These are phyloP conservation scores for Metridium senile DNA, from an alignment of 92 coral and sea anemone genomes.

Conservation along the genomic window DNA sequence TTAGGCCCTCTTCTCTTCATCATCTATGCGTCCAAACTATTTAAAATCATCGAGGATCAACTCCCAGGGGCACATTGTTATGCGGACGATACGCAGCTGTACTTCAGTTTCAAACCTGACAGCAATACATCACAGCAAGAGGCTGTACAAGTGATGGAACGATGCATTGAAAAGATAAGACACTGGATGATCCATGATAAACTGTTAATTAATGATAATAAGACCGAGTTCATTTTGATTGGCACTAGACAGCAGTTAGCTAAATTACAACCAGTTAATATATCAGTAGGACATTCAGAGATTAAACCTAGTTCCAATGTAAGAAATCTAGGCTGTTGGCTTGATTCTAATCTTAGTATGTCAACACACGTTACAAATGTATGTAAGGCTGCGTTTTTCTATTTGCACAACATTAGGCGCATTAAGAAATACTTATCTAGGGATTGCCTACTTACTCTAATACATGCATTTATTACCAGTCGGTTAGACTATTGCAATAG, in stretches of 20 bases:
- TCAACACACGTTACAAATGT: conserved; percentile 38
- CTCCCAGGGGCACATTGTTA: conserved; percentile 45
- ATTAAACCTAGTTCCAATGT: conserved; percentile 29
- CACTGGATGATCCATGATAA: conserved; percentile 55
- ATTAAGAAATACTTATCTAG: conserved; percentile 49
- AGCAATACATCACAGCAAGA: conserved; percentile 43
- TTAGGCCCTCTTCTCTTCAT: conserved; percentile 4
- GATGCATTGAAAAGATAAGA: conserved; percentile 46
- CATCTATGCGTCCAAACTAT: conserved; percentile 9
- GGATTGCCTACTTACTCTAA: conserved; percentile 38
- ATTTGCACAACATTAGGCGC: conserved; percentile 56
- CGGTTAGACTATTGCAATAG: conserved; percentile 52
- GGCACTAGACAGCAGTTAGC: conserved; percentile 59
- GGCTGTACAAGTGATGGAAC: conserved; percentile 49
- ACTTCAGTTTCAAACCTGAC: conserved; percentile 44
- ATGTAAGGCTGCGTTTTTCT: conserved; percentile 45
- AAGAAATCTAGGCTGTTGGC: conserved; percentile 59
- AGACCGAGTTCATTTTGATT: conserved; percentile 38
- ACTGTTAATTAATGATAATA: conserved; percentile 43
- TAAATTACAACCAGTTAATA: conserved; percentile 40
- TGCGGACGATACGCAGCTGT: conserved; percentile 37
- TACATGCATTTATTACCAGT: conserved; percentile 58
- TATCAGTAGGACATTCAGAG: conserved; percentile 31
- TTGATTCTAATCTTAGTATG: conserved; percentile 48
- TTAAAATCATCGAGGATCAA: conserved; percentile 6